Conservation (phyloP, 2,888 invertebrate genomes). For the Hyles lineata region DNA sequence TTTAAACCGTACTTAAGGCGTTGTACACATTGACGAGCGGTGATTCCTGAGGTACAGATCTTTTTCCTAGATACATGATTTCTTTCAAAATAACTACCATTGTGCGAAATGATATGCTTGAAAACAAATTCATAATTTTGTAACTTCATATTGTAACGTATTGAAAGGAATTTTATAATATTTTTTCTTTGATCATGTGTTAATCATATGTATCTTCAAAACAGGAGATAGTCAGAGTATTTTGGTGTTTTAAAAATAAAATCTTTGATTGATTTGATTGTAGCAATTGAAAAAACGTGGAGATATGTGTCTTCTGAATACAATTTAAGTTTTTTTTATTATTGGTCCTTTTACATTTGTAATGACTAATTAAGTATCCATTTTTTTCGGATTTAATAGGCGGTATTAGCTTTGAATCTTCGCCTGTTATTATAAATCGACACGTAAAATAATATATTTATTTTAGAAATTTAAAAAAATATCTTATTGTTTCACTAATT, state of each 20-base stretch:
- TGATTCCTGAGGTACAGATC: slow-evolving; percentile 17
- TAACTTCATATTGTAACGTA: background rate
- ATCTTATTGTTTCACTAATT: background rate
- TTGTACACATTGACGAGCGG: slow-evolving; percentile 23
- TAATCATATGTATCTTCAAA: background rate
- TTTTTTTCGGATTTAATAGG: background rate
- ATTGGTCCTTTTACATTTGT: slow-evolving; percentile 21
- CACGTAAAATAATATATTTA: background rate
- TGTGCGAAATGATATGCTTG: slow-evolving; percentile 25
- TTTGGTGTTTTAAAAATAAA: background rate
- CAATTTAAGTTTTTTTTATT: background rate
- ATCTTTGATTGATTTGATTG: background rate
- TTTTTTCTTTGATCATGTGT: background rate
- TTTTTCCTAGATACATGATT: background rate
- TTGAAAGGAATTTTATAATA: background rate
- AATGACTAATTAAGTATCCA: slow-evolving; percentile 4
- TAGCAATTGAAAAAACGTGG: background rate
- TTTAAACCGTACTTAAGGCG: slow-evolving; percentile 12
- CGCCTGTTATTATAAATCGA: background rate
- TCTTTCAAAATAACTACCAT: slow-evolving; percentile 12
- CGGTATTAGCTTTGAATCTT: background rate
- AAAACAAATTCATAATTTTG: background rate
- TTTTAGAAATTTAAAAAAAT: background rate
- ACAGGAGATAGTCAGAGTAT: background rate
- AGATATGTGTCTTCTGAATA: slow-evolving; percentile 22